Base-by-base conservation (phyloP, 2,888 invertebrate species). In the Lepidonotus clava region DNA sequence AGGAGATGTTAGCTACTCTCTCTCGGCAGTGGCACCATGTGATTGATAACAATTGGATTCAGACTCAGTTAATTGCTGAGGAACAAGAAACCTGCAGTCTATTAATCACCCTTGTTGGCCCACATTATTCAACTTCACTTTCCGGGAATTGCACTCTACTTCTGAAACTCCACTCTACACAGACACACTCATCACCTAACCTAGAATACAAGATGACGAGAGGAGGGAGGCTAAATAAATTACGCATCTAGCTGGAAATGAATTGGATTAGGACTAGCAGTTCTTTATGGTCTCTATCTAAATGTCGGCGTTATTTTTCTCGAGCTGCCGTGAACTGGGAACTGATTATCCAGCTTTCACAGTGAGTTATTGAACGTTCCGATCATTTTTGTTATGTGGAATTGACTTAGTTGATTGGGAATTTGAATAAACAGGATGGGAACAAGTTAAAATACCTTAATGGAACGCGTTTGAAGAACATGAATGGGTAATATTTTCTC, bases 41-140 rank as follows among this genome's bases (percentile, higher is more conserved):
- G 71, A 71, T 71, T 71, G 71, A 71, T 34, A 71, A 21, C 71
- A 71, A 71, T 71, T 71, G 71, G 24, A 71, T 71, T 71, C 36
- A 36, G 71, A n/a, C 38, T 36, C 34, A 71, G 71, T 71, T 71
- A 38, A 71, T 71, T 71, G 71, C 38, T n/a, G 36, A 71, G n/a
- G 38, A 71, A 21, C 21, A 71, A 71, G 71, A 71, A 71, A 34
- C 38, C 38, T 18, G 18, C 14, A 5, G 21, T 1, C 36, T 38
- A 71, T 34, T 71, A 34, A 71, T 36, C 38, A 38, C 71, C 38
- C 38, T 14, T 61, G 61, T 11, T 4, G 5, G 61, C 28, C 24
- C 61, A 61, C 61, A 21, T 11, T n/a, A 56, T 56, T 56, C 14
- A 11, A 21, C 21, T 56, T n/a, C n/a, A n/a, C n/a, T n/a, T n/a